Evolutionary conservation across 2,113 vertebrate species (phyloP), one percentile per base, ranked within the genome.

Genomic region (Urocolius indicus): DNA sequence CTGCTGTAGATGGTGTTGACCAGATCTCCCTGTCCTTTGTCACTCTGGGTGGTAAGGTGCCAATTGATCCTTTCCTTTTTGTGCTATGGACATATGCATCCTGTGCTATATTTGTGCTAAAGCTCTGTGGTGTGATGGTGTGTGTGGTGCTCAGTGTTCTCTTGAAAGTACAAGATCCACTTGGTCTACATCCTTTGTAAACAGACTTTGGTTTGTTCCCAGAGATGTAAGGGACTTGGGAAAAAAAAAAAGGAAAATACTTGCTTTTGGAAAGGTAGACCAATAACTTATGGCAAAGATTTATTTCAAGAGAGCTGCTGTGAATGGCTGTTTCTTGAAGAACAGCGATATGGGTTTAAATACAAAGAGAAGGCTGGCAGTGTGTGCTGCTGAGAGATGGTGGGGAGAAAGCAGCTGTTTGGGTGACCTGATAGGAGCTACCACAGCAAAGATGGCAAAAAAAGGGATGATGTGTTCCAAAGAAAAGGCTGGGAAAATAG

Each of bases 291-390:
- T 72, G 52, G 57, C 18, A 23, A 36, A 45, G 59, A 32, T 84
- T 55, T 71, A n/a, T 81, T 89, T 87, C 86, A 16, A 71, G 46
- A 38, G 10, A 14, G 55, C 89, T 81, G 54, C 51, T 57, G 17
- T 1, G 1, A 24, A 20, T 0, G 0, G 5, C 19, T 19, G 3
- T 23, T 89, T 55, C 45, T 34, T 68, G 74, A 67, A 78, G 20
- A 45, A 7, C 5, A 38, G 32, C 8, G 5, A 10, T 48, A 21
- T 32, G 49, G 5, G 4, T 88, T 80, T 81, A 66, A 68, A 52
- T 63, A 23, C 27, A 5, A 26, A 62, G 57, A 77, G 48, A 67
- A 49, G 75, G 51, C 66, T 67, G 43, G 12, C 16, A 23, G 52
- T 32, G 21, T 57, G 51, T 83, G n/a, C 54, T 54, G 30, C 78